Evolutionary conservation across 2,113 vertebrate species (phyloP).

Genomic region (Gavialis gangeticus): DNA sequence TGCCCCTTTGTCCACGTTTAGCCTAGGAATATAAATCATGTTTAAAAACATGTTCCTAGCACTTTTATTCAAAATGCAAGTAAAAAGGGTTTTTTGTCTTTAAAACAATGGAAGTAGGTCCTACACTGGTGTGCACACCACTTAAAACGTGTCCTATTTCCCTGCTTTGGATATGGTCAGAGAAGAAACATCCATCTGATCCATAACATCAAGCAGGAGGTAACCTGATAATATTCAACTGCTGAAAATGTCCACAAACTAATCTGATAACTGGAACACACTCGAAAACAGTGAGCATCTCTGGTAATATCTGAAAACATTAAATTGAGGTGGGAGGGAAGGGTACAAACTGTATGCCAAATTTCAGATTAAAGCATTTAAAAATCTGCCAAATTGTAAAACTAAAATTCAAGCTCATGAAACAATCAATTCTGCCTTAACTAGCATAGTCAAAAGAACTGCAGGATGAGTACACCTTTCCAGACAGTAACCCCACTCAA

Average conservation of each 20-base stretch:
- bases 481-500: not conserved
- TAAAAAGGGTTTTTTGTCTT: too few species aligned
- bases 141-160: not conserved
- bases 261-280: not conserved
- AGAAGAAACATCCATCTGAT: not conserved
- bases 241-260: not conserved
- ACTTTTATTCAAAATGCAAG: too few species aligned
- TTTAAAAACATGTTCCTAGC: too few species aligned
- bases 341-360: not conserved
- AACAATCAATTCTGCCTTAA: not conserved
- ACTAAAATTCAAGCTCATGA: not conserved
- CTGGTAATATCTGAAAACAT: not conserved
- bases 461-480: not conserved
- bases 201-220: fast-evolving
- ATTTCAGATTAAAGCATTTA: not conserved
- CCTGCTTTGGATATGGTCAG: not conserved
- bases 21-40: too few species aligned
- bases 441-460: not conserved
- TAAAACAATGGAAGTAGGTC: too few species aligned
- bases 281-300: not conserved
- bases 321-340: not conserved
- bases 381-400: not conserved
- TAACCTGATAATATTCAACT: not conserved
- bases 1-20: too few species aligned
- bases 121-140: not conserved